A percentile compares a stretch with the other conserved stretches of the same genome.
Conservation (phyloP, 2,113 vertebrate genomes). For the Hypomesus transpacificus region DNA sequence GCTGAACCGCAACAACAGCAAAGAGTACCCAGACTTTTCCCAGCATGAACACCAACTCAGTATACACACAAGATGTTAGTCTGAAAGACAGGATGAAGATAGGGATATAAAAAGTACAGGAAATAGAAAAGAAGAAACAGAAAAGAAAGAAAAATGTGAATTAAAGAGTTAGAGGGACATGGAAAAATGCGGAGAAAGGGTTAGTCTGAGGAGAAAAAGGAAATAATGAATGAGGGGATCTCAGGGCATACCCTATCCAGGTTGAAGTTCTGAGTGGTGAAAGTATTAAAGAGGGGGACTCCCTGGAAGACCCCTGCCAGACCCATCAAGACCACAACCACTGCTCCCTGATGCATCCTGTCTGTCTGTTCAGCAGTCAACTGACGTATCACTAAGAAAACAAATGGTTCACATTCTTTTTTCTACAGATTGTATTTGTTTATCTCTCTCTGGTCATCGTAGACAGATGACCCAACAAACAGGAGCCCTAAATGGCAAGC, state of each 20-base stretch:
- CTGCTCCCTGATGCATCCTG: constrained; percentile 48
- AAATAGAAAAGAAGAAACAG: neutral
- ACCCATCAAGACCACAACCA: constrained; percentile 49
- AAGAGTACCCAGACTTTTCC: too few relatives aligned
- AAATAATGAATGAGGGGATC: neutral
- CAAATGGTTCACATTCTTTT: neutral
- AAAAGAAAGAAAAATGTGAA: neutral
- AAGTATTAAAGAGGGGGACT: constrained; percentile 55
- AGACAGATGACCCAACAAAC: neutral
- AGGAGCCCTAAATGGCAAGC: constrained; percentile 28
- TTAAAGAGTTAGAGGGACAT: neutral
- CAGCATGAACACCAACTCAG: too few relatives aligned
- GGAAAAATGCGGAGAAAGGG: neutral
- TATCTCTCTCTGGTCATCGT: neutral
- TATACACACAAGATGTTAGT: too few relatives aligned
- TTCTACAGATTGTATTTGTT: too few relatives aligned
- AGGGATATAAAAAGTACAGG: too few relatives aligned
- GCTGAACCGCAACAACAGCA: too few relatives aligned
- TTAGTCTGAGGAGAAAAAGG: neutral
- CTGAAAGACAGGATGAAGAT: too few relatives aligned
- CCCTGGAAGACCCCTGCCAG: constrained; percentile 48
- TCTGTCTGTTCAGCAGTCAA: constrained; percentile 18
- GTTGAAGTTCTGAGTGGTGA: constrained; percentile 82
- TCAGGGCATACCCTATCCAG: constrained; percentile 69
- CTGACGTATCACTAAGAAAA: neutral